Conservation (phyloP, 2,113 vertebrate species). For the Illadopsis cleaveri region DNA sequence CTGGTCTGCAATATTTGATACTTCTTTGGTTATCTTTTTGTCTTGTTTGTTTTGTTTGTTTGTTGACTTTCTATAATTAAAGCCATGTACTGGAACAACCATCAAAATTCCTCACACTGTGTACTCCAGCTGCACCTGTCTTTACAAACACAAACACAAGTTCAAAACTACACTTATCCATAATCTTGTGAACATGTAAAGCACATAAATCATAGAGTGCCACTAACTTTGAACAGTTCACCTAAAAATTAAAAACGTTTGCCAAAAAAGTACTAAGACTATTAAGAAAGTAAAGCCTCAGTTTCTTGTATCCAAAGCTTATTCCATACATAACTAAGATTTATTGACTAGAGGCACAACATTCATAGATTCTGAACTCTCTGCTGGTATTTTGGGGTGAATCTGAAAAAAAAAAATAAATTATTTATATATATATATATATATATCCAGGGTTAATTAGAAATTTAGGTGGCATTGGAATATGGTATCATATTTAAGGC, state of each 20-base stretch:
- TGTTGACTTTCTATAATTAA: neutral
- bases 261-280: neutral
- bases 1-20: neutral
- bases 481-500: neutral
- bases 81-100: neutral
- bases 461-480: neutral
- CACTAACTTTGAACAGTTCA: conserved; percentile 43
- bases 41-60: neutral
- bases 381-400: neutral
- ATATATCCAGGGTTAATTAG: neutral
- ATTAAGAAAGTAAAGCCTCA: neutral
- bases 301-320: neutral
- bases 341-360: neutral
- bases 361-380: neutral
- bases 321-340: accelerated
- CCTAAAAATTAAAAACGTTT: conserved; percentile 9
- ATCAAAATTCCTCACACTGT: neutral
- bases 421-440: neutral
- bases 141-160: neutral
- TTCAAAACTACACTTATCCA: neutral
- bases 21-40: neutral
- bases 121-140: neutral
- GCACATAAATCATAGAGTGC: neutral
- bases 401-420: neutral
- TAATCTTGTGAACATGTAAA: neutral